Base-by-base conservation (phyloP, 2,113 vertebrate genomes). In the Laticauda laticaudata region DNA sequence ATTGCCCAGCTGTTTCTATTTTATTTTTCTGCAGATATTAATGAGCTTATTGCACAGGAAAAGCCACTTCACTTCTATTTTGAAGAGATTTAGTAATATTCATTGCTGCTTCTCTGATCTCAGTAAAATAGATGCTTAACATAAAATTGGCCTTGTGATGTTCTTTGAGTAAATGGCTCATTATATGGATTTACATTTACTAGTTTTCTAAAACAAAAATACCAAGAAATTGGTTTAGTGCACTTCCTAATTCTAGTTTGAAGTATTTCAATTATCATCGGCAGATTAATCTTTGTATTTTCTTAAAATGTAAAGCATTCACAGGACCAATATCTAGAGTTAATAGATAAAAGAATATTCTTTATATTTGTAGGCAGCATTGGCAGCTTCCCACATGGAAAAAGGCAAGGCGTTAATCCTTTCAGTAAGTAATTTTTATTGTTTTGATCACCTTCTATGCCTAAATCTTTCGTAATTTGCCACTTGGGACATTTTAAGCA, bases 371-470 rank as follows among this genome's bases (percentile, higher is more conserved):
- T 98, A 99, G 98, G 98, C 94, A 98, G 97, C 95, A 96, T 96
- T 89, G 98, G 98, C 96, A 98, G 97, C 97, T 97, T 97, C 93
- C 98, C 97, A 97, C 98, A 96, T 96, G 98, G 98, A 97, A 98
- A 98, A 98, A 97, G 98, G 98, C 98, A 98, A 98, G 98, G 98
- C 97, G 97, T 98, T 96, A 98, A 99, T 96, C 97, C 98, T 94
- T 98, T 98, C 98, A 98, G 98, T 99, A 98, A 99, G 98, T 97
- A 96, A 96, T 96, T 97, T 97, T 95, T 95, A 18, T 95, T 95
- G 97, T 95, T 95, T 48, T 95, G 97, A 86, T 81, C 2, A 93
- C 94, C 64, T 26, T 21, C n/a, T 56, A 69, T 39, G 23, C 86
- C 69, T 9, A 11, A 15, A 9, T 92, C n/a, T 53, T 7, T 86